phyloP scores from a whole-genome alignment of 2,797 vertebrate species.

The Alauda arvensis region DNA sequence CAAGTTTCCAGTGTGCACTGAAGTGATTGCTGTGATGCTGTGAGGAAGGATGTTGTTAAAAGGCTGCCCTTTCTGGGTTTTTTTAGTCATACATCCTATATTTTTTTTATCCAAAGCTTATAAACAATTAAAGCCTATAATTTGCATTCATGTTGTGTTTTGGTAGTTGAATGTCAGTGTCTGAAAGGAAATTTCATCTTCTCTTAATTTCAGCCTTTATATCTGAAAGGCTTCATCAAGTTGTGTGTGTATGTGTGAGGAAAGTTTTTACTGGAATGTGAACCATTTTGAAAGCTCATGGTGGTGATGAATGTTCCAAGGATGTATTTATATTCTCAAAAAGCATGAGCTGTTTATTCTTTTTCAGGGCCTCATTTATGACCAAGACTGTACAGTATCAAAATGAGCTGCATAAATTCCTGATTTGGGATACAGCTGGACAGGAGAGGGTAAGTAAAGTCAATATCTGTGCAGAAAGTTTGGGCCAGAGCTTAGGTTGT shows the following conservation, averaged over 20 bases:
- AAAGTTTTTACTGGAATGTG: background rate
- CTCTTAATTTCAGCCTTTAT: background rate
- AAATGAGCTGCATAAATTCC: slow-evolving; percentile 96
- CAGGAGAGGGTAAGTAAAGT: slow-evolving; percentile 88
- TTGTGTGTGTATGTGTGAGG: background rate
- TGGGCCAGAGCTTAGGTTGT: background rate
- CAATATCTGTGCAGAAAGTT: background rate
- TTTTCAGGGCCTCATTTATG: slow-evolving; percentile 96
- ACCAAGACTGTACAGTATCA: slow-evolving; percentile 98
- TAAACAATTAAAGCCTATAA: background rate
- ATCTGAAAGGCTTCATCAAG: background rate
- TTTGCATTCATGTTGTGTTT: background rate
- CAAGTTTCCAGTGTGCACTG: background rate
- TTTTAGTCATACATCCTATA: background rate
- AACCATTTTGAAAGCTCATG: background rate
- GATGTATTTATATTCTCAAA: background rate
- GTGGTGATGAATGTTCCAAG: background rate
- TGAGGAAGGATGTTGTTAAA: background rate
- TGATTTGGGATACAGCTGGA: slow-evolving; percentile 98
- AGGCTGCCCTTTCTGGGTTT: background rate
- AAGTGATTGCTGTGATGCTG: background rate
- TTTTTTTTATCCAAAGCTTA: background rate
- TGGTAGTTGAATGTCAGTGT: background rate
- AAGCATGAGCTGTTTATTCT: slow-evolving; percentile 2
- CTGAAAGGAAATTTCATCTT: background rate